A percentile compares a stretch with the other conserved stretches of the same genome.
phyloP scores from a whole-genome alignment of 2,797 vertebrate genomes.

The Oryzias sinensis region DNA sequence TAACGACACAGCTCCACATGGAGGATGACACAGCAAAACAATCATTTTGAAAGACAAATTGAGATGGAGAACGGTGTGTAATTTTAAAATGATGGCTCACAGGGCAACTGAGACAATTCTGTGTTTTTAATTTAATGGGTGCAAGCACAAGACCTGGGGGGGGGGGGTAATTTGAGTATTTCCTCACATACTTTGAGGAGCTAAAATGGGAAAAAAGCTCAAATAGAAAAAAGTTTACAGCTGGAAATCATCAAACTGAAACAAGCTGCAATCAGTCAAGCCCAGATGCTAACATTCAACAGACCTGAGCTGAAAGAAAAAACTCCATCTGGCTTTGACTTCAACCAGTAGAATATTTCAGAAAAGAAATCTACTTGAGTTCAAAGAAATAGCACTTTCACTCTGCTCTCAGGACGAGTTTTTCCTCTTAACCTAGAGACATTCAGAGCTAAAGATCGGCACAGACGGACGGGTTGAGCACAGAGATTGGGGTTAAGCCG shows the following conservation, averaged over 20 bases:
- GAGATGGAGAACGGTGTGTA: too few species aligned
- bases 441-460: slow-evolving; percentile 12
- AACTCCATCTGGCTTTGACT: too few species aligned
- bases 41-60: neutral
- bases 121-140: slow-evolving; percentile 4
- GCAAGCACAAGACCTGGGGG: neutral
- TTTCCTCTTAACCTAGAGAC: neutral
- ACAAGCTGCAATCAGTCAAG: too few species aligned
- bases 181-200: slow-evolving; percentile 18
- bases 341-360: too few species aligned
- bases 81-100: too few species aligned
- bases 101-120: too few species aligned
- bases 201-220: neutral
- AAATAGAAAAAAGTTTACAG: neutral
- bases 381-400: neutral
- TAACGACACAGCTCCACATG: too few species aligned
- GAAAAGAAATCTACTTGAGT: too few species aligned
- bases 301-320: too few species aligned
- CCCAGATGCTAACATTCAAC: too few species aligned
- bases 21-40: neutral
- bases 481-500: slow-evolving; percentile 46
- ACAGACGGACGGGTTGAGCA: neutral
- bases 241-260: neutral
- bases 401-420: neutral
- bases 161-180: neutral